Conservation (phyloP, 2,113 vertebrate species). For the Pteropus alecto region DNA sequence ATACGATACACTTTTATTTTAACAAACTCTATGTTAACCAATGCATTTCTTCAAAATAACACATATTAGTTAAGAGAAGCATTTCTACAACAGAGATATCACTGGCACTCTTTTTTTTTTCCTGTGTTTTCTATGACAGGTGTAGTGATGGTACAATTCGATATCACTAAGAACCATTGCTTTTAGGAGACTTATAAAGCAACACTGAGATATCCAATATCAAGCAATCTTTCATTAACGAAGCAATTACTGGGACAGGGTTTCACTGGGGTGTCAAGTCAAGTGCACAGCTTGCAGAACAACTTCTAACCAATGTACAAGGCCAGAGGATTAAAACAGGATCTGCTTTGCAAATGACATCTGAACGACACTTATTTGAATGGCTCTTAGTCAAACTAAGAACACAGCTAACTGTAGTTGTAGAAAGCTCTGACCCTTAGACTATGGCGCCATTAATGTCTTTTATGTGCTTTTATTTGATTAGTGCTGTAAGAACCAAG, state of each 20-base stretch:
- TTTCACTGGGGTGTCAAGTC: not conserved
- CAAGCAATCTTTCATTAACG: constrained; percentile 41
- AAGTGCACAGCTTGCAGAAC: not conserved
- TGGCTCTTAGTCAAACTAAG: not conserved
- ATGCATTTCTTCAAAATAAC: constrained; percentile 59
- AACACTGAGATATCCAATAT: not conserved
- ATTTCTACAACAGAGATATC: constrained; percentile 11
- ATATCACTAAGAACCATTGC: not conserved
- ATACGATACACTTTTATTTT: constrained; percentile 2
- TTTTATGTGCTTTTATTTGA: not conserved
- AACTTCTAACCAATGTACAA: not conserved
- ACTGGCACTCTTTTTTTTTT: constrained; percentile 43
- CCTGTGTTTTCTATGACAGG: constrained; percentile 49
- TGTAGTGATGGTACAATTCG: not conserved
- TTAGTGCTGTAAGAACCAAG: not conserved
- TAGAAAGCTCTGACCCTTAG: not conserved
- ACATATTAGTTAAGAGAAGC: constrained; percentile 43
- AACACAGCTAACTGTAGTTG: not conserved
- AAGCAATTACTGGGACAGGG: constrained; percentile 24
- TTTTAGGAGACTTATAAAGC: constrained; percentile 37
- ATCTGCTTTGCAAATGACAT: not conserved
- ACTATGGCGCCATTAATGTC: not conserved
- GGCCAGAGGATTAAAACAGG: not conserved
- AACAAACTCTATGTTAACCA: constrained; percentile 54
- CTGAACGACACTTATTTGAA: not conserved